phyloP scores from a whole-genome alignment of 2,797 vertebrate species.

The Oreochromis grahami region DNA sequence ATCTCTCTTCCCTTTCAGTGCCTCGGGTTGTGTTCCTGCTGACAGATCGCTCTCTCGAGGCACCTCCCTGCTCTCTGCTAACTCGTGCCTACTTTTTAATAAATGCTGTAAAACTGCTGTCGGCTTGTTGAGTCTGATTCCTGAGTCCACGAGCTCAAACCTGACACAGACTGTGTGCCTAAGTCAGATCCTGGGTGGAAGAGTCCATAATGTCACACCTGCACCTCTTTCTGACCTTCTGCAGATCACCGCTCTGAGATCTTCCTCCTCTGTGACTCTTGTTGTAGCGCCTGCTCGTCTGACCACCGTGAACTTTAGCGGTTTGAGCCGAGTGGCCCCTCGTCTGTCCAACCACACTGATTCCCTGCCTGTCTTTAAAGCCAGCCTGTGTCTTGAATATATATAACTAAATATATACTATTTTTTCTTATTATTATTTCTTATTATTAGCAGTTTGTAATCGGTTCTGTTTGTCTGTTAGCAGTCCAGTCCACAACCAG shows the following conservation, averaged over 20 bases:
- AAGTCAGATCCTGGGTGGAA: neutral
- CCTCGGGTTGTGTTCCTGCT: neutral
- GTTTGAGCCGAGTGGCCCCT: neutral
- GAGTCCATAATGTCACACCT: neutral
- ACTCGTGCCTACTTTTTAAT: neutral
- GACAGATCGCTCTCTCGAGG: neutral
- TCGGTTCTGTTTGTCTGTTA: neutral
- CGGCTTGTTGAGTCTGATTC: neutral
- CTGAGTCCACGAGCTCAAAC: neutral
- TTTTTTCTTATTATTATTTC: neutral
- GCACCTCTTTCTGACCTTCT: neutral
- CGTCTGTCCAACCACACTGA: neutral
- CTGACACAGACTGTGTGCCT: neutral
- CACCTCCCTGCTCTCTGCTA: neutral
- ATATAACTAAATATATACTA: neutral
- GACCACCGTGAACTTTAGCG: neutral
- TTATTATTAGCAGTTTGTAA: neutral
- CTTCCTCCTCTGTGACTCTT: neutral
- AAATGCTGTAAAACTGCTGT: neutral
- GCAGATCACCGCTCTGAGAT: neutral
- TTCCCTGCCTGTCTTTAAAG: neutral
- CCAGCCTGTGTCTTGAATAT: neutral
- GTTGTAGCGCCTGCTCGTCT: neutral
- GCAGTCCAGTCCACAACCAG: neutral
- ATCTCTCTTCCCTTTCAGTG: neutral